Conservation (phyloP, 1,140 invertebrate genomes). For the Anastatus disparis region DNA sequence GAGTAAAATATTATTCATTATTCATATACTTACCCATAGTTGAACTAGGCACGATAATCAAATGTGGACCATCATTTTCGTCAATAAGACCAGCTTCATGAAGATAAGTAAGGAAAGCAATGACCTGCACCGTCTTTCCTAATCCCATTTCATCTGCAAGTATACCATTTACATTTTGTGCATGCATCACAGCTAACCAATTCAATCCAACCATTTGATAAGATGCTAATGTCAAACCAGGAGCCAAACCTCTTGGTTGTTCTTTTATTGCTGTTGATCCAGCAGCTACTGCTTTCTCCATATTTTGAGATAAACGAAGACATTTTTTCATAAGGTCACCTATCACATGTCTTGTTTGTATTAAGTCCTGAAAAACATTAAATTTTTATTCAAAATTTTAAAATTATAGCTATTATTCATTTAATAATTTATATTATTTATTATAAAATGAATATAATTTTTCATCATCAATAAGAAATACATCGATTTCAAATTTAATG, state of each 20-base stretch:
- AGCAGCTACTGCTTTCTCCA: constrained; percentile 79
- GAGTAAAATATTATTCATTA: constrained; percentile 3
- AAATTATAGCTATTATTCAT: too few species aligned
- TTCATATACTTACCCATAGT: constrained; percentile 76
- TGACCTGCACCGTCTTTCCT: constrained; percentile 92
- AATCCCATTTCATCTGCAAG: constrained; percentile 92
- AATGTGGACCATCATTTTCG: constrained; percentile 78
- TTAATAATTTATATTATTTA: too few species aligned
- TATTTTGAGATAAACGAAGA: constrained; percentile 74
- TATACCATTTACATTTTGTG: constrained; percentile 92
- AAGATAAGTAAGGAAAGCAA: constrained; percentile 89
- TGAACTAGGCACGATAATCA: constrained; percentile 92
- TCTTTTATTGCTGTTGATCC: constrained; percentile 73
- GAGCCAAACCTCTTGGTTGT: constrained; percentile 69
- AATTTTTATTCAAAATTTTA: constrained; percentile 6
- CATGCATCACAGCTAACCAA: constrained; percentile 91
- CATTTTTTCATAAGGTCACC: constrained; percentile 81
- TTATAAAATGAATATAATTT: too few species aligned
- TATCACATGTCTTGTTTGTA: constrained; percentile 77
- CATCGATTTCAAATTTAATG: too few species aligned
- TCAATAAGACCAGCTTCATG: constrained; percentile 74
- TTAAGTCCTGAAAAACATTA: constrained; percentile 62
- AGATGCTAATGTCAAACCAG: constrained; percentile 78
- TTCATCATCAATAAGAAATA: too few species aligned
- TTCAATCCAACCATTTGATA: constrained; percentile 96